A percentile compares a stretch with the other conserved stretches of the same genome.
These are phyloP conservation scores for Brenthis hecate DNA, from an alignment of 2,888 invertebrate species.

Conservation along the genomic window DNA sequence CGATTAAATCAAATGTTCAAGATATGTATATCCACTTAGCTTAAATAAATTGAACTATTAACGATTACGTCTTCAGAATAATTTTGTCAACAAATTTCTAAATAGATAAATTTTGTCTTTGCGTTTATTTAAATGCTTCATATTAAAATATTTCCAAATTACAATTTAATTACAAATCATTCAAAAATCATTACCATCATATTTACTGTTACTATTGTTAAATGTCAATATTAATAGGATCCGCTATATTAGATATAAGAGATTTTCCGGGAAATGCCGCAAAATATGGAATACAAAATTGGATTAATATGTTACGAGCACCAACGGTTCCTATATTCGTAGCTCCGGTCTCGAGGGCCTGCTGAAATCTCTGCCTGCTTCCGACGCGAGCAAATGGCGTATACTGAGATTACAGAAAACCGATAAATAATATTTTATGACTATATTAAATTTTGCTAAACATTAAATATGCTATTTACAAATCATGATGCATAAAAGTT, in stretches of 20 bases:
- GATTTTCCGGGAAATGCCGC: conserved; percentile 7
- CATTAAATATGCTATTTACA: conserved; percentile 69
- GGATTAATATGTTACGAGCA: conserved; percentile 53
- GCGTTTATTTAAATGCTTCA: too few species aligned
- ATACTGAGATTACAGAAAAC: conserved; percentile 18
- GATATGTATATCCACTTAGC: conserved; percentile 2
- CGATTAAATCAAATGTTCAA: conserved; percentile 17
- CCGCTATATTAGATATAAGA: background rate
- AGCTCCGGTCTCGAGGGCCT: conserved; percentile 42
- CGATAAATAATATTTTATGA: conserved; percentile 75
- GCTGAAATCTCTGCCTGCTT: conserved; percentile 59
- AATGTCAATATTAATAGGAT: background rate
- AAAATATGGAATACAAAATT: conserved; percentile 41
- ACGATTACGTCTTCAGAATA: too few species aligned
- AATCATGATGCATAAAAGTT: conserved; percentile 48
- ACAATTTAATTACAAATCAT: too few species aligned
- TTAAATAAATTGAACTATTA: background rate
- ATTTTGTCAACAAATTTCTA: too few species aligned
- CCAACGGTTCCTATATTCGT: conserved; percentile 39
- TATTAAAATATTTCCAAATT: too few species aligned
- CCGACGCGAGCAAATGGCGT: conserved; percentile 61
- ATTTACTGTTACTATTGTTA: background rate
- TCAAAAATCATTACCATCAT: too few species aligned
- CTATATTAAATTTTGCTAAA: conserved; percentile 73
- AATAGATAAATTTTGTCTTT: too few species aligned